phyloP scores from a whole-genome alignment of 2,113 vertebrate genomes.

The Cephalopterus ornatus region DNA sequence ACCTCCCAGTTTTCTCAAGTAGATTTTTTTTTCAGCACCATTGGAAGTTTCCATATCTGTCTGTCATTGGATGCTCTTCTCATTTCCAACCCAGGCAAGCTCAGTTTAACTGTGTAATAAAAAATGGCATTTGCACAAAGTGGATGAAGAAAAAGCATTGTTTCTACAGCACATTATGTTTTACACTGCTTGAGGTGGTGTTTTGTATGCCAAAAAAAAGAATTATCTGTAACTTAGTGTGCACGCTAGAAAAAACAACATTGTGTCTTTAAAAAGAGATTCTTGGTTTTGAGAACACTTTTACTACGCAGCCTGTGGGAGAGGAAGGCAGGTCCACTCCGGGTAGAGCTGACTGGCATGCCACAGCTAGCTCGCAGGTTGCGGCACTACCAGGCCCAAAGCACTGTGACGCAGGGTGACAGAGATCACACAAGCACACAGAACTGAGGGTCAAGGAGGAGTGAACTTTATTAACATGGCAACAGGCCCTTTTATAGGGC shows the following conservation, averaged over 20 bases:
- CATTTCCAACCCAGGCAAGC: neutral
- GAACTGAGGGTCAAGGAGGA: too few relatives aligned
- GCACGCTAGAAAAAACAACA: slow-evolving; percentile 25
- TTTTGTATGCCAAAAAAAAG: slow-evolving; percentile 43
- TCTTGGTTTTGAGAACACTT: slow-evolving; percentile 4
- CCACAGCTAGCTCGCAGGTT: too few relatives aligned
- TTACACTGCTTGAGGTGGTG: too few relatives aligned
- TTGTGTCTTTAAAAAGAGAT: slow-evolving; percentile 52
- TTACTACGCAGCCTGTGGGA: too few relatives aligned
- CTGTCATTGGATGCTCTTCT: neutral
- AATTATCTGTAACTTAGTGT: slow-evolving; percentile 49
- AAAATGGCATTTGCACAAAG: slow-evolving; percentile 41
- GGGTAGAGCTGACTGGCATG: too few relatives aligned
- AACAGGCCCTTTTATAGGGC: too few relatives aligned
- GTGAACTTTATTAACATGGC: too few relatives aligned
- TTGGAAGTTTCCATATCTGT: neutral
- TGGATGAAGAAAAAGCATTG: slow-evolving; percentile 17
- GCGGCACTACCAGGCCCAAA: too few relatives aligned
- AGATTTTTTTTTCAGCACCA: slow-evolving; percentile 2
- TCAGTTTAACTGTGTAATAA: slow-evolving; percentile 30
- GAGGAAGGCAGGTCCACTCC: too few relatives aligned
- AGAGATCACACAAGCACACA: too few relatives aligned
- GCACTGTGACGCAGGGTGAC: too few relatives aligned
- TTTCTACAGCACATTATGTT: slow-evolving; percentile 40
- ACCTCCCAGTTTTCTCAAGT: neutral